Base-by-base conservation (phyloP, 2,797 vertebrate species). In the Psittacula echo region DNA sequence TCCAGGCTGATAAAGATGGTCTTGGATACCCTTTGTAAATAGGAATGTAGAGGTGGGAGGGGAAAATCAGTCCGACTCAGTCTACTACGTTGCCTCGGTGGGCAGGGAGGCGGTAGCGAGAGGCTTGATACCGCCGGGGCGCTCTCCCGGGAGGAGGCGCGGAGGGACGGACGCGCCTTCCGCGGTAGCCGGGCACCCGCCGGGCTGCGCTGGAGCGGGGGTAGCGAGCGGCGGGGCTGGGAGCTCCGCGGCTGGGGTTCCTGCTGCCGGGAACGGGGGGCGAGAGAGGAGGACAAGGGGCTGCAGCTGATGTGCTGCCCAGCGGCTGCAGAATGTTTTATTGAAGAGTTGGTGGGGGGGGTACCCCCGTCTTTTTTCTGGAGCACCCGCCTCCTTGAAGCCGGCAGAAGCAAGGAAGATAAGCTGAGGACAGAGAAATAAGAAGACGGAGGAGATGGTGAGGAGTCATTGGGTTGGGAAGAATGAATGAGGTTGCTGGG, bases 371-470 rank as follows among this genome's bases (percentile, higher is more conserved):
- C 24, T 51, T 34, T 44, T 71, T 68, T 78, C n/a, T 16, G 10
- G 13, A 37, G 10, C 77, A 7, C 87, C 56, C 86, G 32, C 82
- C 78, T 68, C 39, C 78, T n/a, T 53, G 85, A 87, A 95, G 83
- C 61, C 47, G 13, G 81, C 50, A 64, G 72, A 53, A 75, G 72
- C 71, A 23, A 62, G 44, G 74, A 61, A 37, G 68, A 80, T 56
- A 82, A 82, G 89, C 89, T 45, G 81, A 74, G 67, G 81, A 73
- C 75, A 47, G 83, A 87, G 92, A 21, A 66, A 68, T 71, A 73
- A 32, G 89, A 34, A 85, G 86, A 30, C 85, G 34, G 84, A 60
- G 68, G 92, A 90, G 91, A 94, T 96, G 96, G 96, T 96, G 94
- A 97, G 96, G 84, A 58, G 39, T 54, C 37, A 3, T 23, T 41